Evolutionary conservation across 2,797 vertebrate genomes (phyloP).

Genomic region (Acanthiza pusilla): DNA sequence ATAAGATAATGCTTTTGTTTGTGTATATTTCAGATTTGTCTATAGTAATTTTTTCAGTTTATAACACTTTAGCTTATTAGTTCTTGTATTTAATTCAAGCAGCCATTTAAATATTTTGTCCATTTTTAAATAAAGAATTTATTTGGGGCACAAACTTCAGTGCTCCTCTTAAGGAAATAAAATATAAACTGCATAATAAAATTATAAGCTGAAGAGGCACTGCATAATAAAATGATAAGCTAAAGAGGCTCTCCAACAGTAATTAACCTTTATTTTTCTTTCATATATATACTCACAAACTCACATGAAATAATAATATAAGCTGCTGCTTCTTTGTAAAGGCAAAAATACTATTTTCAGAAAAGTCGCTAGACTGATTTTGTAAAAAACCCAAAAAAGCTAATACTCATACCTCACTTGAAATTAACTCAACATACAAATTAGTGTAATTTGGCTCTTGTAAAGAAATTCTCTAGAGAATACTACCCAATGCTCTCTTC

Average conservation of each 20-base stretch:
- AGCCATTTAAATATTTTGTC: background rate
- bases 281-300: background rate
- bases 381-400: background rate
- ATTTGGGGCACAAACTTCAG: background rate
- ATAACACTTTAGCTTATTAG: background rate
- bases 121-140: background rate
- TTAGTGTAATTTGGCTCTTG: background rate
- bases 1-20: constrained; percentile 5
- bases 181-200: background rate
- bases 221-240: background rate
- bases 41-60: background rate
- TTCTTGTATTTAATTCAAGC: background rate
- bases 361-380: background rate
- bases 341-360: background rate
- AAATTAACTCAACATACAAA: background rate
- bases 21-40: background rate
- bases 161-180: background rate
- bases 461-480: background rate
- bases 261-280: background rate
- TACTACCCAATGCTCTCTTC: background rate
- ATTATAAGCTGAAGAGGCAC: background rate
- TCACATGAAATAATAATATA: background rate
- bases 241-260: background rate
- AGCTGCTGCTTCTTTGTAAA: background rate
- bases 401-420: background rate